These are phyloP conservation scores for Tubiluchus corallicola DNA, from an alignment of 2,888 invertebrate genomes.

Conservation along the genomic window DNA sequence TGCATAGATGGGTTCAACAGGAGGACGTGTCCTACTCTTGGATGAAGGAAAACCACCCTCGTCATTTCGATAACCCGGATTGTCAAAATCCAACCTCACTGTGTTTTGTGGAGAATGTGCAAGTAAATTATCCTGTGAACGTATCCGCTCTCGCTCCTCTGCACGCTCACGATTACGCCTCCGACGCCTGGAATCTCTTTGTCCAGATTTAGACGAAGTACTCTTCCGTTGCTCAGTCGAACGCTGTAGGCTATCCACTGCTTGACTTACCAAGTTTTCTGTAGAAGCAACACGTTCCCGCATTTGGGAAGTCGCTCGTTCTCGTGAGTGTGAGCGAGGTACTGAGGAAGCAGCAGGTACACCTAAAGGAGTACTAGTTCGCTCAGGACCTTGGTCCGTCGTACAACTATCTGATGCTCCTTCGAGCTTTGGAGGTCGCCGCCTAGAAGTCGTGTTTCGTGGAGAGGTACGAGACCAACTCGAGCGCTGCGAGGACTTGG, in stretches of 20 bases:
- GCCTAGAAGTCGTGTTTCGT: neutral
- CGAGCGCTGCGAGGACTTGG: neutral
- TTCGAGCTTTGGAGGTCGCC: neutral
- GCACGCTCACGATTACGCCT: conserved; percentile 1
- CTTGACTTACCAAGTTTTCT: no score
- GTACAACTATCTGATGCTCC: neutral
- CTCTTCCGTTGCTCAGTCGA: neutral
- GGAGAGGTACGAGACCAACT: neutral
- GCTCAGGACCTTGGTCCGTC: neutral
- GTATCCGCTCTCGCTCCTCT: neutral
- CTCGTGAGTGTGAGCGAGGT: neutral
- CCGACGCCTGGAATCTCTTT: neutral
- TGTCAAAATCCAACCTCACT: neutral
- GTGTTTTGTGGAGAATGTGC: neutral
- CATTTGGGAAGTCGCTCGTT: neutral
- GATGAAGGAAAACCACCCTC: no score
- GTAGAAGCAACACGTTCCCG: no score
- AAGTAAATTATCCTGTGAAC: neutral
- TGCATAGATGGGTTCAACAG: neutral
- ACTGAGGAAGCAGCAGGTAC: neutral
- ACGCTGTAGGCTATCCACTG: neutral
- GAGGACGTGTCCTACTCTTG: no score
- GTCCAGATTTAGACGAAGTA: no score
- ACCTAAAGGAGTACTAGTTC: neutral
- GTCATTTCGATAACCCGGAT: neutral